phyloP scores from a whole-genome alignment of 2,797 vertebrate genomes.

The Paedocypris micromegethes region DNA sequence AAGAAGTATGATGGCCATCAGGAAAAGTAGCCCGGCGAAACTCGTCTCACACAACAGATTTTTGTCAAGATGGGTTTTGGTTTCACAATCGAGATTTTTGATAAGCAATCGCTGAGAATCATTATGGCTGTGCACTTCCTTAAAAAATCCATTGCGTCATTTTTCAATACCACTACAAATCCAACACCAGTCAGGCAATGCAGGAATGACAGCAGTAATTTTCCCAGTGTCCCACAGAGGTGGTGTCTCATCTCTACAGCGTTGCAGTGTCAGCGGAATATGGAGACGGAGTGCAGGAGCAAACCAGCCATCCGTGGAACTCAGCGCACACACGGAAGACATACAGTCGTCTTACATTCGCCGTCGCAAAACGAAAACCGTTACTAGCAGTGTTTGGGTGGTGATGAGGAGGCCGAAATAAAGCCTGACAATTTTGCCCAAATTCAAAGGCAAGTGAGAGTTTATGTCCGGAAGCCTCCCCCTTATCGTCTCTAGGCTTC shows the following conservation, averaged over 20 bases:
- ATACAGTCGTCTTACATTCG: slow-evolving; percentile 11
- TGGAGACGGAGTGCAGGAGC: slow-evolving; percentile 19
- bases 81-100: slow-evolving; percentile 26
- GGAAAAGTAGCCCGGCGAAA: neutral
- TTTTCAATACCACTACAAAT: slow-evolving; percentile 43
- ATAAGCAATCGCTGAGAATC: slow-evolving; percentile 37
- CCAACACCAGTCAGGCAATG: slow-evolving; percentile 37
- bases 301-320: slow-evolving; percentile 40
- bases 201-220: slow-evolving; percentile 46
- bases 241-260: slow-evolving; percentile 33
- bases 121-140: slow-evolving; percentile 28
- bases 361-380: slow-evolving; percentile 30
- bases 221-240: slow-evolving; percentile 40
- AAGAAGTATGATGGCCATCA: slow-evolving; percentile 8
- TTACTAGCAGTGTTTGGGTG: slow-evolving; percentile 36
- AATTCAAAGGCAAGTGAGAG: slow-evolving; percentile 43
- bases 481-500: slow-evolving; percentile 47
- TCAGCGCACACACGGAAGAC: slow-evolving; percentile 24
- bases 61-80: slow-evolving; percentile 40
- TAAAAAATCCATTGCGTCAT: slow-evolving; percentile 44
- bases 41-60: slow-evolving; percentile 8
- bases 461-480: slow-evolving; percentile 50
- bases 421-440: slow-evolving; percentile 49
- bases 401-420: slow-evolving; percentile 36
- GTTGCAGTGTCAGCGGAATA: slow-evolving; percentile 46